phyloP scores from a whole-genome alignment of 1,140 invertebrate genomes.

The Pogonus chalceus region DNA sequence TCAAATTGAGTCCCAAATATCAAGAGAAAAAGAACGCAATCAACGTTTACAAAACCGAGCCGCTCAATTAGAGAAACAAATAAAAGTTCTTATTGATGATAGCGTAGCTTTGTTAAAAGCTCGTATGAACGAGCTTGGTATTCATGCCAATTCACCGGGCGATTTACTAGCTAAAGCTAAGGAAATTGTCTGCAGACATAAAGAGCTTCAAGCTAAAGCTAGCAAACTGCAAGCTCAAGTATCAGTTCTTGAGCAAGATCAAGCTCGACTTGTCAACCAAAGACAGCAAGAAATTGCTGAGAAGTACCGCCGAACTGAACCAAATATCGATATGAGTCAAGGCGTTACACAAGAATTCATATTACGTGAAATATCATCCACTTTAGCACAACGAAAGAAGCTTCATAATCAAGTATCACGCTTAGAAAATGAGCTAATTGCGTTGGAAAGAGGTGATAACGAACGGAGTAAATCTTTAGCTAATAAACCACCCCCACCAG shows the following conservation, averaged over 20 bases:
- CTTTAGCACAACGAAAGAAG: constrained; percentile 68
- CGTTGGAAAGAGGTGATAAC: constrained; percentile 58
- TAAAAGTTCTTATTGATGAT: constrained; percentile 80
- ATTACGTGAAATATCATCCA: constrained; percentile 73
- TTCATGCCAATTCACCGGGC: constrained; percentile 69
- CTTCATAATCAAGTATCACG: constrained; percentile 66
- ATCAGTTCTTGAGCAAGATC: constrained; percentile 50
- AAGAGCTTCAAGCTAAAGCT: constrained; percentile 79
- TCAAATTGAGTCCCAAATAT: constrained; percentile 66
- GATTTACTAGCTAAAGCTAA: constrained; percentile 83
- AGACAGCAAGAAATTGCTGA: constrained; percentile 59
- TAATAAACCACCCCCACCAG: constrained; percentile 21
- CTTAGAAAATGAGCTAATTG: constrained; percentile 62
- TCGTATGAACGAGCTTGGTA: constrained; percentile 84
- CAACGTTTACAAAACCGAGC: constrained; percentile 66
- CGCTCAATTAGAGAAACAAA: constrained; percentile 82
- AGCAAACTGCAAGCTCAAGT: constrained; percentile 66
- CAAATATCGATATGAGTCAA: constrained; percentile 47
- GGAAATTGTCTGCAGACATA: constrained; percentile 83
- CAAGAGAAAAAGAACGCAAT: constrained; percentile 74
- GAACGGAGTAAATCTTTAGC: constrained; percentile 47
- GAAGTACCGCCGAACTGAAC: constrained; percentile 44
- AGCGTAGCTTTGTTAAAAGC: constrained; percentile 81
- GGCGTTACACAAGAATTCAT: constrained; percentile 65
- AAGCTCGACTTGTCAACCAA: constrained; percentile 53